phyloP scores from a whole-genome alignment of 1,140 invertebrate species.

The Hydropsyche tenuis region DNA sequence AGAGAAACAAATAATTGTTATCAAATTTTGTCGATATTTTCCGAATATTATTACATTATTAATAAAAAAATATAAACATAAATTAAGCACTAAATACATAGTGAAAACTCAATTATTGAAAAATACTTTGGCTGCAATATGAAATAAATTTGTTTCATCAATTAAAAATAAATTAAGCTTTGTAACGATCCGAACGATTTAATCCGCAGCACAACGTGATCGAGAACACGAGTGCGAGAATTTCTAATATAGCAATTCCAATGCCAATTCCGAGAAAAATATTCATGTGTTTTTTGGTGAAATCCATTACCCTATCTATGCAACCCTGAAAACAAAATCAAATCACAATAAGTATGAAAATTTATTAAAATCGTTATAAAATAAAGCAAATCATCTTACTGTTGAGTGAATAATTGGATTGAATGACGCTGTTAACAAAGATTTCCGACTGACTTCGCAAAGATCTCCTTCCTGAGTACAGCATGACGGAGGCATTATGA shows the following conservation, averaged over 20 bases:
- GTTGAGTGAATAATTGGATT: conserved; percentile 63
- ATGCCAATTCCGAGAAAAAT: conserved; percentile 71
- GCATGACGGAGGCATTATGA: conserved; percentile 68
- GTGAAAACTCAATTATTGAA: conserved; percentile 1
- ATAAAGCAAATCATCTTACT: conserved; percentile 54
- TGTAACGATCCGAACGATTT: conserved; percentile 70
- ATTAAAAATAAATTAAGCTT: conserved; percentile 64
- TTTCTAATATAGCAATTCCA: conserved; percentile 71
- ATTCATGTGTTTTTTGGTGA: conserved; percentile 66
- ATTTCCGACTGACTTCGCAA: conserved; percentile 60
- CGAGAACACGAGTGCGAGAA: conserved; percentile 79
- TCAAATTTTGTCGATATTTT: too few species aligned
- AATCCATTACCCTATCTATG: conserved; percentile 70
- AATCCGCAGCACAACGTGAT: conserved; percentile 81
- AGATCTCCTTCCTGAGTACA: conserved; percentile 61
- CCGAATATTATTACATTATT: too few species aligned
- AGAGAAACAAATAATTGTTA: too few species aligned
- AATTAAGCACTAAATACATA: too few species aligned
- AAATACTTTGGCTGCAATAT: conserved; percentile 20
- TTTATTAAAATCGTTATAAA: conserved; percentile 44
- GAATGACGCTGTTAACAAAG: conserved; percentile 61
- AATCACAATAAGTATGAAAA: conserved; percentile 44
- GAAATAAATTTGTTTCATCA: conserved; percentile 4
- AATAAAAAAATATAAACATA: too few species aligned
- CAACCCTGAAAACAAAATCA: conserved; percentile 70